Base-by-base conservation (phyloP, 2,888 invertebrate genomes). In the Esperia sulphurella region DNA sequence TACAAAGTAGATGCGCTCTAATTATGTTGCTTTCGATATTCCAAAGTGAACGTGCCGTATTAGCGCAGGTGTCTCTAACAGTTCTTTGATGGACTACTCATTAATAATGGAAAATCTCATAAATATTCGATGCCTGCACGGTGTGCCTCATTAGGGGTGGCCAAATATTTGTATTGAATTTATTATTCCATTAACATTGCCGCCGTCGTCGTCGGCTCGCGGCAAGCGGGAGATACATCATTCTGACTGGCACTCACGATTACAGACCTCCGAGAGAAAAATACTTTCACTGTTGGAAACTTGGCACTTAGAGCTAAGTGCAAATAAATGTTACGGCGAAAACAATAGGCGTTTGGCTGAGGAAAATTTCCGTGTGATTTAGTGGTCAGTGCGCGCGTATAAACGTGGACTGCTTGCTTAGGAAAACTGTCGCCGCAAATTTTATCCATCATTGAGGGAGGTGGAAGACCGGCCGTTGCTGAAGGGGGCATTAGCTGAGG, bases 131-230 rank as follows among this genome's bases (percentile, higher is more conserved):
- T 43, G 41, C 28, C 14, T 39, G 14, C 39, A 10, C 33, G 10
- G 39, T 39, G 45, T 13, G 46, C 39, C 37, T 45, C 45, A 49
- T 52, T 55, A 53, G 50, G 50, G 42, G 44, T 45, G 50, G 46
- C 46, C 43, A 57, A 57, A 58, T 55, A 55, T 62, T 53, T 55
- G 54, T 59, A 52, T 53, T 55, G 54, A 55, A 59, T 64, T 63
- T 59, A 63, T 62, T 59, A 63, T 61, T 58, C 61, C 55, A 59
- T 61, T 58, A 59, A 51, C 54, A 50, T 50, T 48, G 53, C 46
- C 46, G 48, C 45, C 48, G 42, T 30, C 8, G 14, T 21, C 21
- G 21, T 21, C 21, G 31, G 48, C 48, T 45, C 37, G 30, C 51
- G 49, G 48, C 43, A 48, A 51, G 48, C 45, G 55, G 54, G 43